Evolutionary conservation across 2,888 invertebrate genomes (phyloP).

Genomic region (Amiota communis): DNA sequence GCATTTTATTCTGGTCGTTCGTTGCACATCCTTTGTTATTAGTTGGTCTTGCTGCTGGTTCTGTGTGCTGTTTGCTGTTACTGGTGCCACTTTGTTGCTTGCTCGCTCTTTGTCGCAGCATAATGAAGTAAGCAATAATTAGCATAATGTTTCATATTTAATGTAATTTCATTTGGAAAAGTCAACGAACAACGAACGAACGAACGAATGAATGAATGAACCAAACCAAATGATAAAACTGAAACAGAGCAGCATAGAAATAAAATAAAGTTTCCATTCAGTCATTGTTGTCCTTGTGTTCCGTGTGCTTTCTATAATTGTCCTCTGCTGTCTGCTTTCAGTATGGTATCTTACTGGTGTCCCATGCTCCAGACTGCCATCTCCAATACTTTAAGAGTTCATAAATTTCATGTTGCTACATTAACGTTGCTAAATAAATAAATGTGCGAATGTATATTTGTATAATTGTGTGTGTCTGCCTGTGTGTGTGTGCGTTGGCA

Average conservation of each 20-base stretch:
- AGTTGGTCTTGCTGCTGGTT: too few species aligned
- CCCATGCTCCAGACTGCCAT: too few species aligned
- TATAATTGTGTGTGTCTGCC: slow-evolving; percentile 37
- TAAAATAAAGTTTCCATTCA: not conserved
- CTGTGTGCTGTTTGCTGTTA: slow-evolving; percentile 30
- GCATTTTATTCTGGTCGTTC: slow-evolving; percentile 29
- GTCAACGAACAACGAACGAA: slow-evolving; percentile 17
- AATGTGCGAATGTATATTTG: not conserved
- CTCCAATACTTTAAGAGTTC: slow-evolving; percentile 11
- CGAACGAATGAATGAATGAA: slow-evolving; percentile 41
- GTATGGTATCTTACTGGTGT: not conserved
- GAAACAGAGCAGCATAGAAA: not conserved
- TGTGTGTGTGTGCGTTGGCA: slow-evolving; percentile 51
- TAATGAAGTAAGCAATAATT: slow-evolving; percentile 64
- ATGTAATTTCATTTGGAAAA: slow-evolving; percentile 64
- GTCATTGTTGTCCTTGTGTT: slow-evolving; percentile 1
- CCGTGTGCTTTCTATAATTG: slow-evolving; percentile 1
- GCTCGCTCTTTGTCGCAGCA: slow-evolving; percentile 36
- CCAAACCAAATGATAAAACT: not conserved
- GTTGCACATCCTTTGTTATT: not conserved
- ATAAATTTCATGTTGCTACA: slow-evolving; percentile 26
- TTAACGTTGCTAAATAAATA: slow-evolving; percentile 17
- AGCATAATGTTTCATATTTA: slow-evolving; percentile 67
- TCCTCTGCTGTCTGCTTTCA: not conserved
- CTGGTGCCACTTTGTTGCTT: slow-evolving; percentile 29